Evolutionary conservation across 2,797 vertebrate species (phyloP), one percentile per base, ranked within the genome.

Genomic region (Sebastes kiyomatsui): DNA sequence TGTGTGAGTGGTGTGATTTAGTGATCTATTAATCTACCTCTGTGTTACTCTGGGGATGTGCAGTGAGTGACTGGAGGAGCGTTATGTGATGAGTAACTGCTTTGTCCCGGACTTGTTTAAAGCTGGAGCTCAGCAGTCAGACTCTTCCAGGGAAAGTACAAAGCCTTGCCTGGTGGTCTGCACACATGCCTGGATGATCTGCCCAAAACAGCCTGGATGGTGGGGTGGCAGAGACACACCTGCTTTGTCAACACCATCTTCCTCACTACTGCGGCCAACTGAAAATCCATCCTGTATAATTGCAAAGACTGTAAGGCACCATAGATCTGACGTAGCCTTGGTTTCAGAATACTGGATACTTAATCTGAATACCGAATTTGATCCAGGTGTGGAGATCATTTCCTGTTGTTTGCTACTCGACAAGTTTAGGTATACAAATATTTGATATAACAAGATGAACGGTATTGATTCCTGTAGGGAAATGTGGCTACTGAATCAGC

Each of bases 141-240:
- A 74, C 83, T 90, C 85, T 67, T 90, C 77, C 85, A 92, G 92
- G 93, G 89, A 89, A 94, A 95, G 94, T 94, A 94, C 95, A 94
- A 95, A 94, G 92, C 88, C 93, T 91, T 93, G 81, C 94, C 93
- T 86, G 95, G 95, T 96, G 95, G 95, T 96, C 95, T 90, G 83
- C 80, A 84, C 90, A 90, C 86, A 92, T 90, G 88, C 85, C 81
- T 90, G 72, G 61, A 87, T 92, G 92, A 95, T 95, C 94, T 91
- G 90, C 93, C 92, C 93, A 92, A 93, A 95, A 94, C 93, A 94
- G 83, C 76, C 87, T 87, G 88, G 87, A 88, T 93, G 80, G 85
- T 89, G 87, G 90, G 79, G 87, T 77, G 91, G 89, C 91, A 92
- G 71, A 90, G 91, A 91, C 91, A 92, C 91, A 86, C 88, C 90